These are phyloP conservation scores for Phymastichus coffea DNA, from an alignment of 1,140 invertebrate species.

Conservation along the genomic window DNA sequence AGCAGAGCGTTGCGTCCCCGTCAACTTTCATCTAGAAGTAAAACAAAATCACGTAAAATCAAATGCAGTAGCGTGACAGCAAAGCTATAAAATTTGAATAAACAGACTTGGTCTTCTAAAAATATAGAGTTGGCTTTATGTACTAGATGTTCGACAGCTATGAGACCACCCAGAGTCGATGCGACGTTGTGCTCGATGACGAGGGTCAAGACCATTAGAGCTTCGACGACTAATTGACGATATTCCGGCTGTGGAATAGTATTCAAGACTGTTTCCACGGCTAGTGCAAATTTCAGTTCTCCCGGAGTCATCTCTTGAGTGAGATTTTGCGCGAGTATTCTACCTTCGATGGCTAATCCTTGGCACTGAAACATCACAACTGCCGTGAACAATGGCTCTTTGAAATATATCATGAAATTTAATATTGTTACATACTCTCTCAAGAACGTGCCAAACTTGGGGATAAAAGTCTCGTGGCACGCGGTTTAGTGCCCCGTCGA, in stretches of 20 bases:
- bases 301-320: constrained; percentile 98
- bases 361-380: constrained; percentile 77
- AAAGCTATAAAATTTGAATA: background rate
- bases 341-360: constrained; percentile 86
- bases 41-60: background rate
- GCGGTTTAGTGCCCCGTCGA: constrained; percentile 96
- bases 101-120: constrained; percentile 94
- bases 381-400: no score
- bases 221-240: constrained; percentile 95
- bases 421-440: constrained; percentile 65
- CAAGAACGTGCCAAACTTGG: constrained; percentile 87
- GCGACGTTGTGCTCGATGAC: constrained; percentile 87
- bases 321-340: constrained; percentile 83
- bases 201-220: constrained; percentile 91
- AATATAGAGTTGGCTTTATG: constrained; percentile 94
- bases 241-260: constrained; percentile 98
- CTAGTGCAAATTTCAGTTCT: constrained; percentile 97
- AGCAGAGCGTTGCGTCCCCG: constrained; percentile 90
- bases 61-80: background rate
- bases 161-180: constrained; percentile 73
- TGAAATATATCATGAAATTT: no score
- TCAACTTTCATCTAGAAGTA: constrained; percentile 71
- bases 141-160: constrained; percentile 90
- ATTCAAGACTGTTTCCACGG: constrained; percentile 97
- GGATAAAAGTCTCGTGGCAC: constrained; percentile 97